These are phyloP conservation scores for Eupithecia vulgata DNA, from an alignment of 2,888 invertebrate species.

Conservation along the genomic window DNA sequence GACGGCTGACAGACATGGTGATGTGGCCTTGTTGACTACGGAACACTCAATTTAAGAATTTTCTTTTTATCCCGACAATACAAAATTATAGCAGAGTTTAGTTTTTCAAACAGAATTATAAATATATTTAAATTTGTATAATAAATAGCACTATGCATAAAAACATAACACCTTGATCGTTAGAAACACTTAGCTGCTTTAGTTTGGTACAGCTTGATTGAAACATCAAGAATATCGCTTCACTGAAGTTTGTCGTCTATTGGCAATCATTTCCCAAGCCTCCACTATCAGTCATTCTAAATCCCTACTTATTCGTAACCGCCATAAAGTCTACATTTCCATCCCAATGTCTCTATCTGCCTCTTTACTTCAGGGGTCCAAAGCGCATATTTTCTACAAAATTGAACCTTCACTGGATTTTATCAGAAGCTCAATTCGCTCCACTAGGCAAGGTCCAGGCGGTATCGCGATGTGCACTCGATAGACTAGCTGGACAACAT, in stretches of 20 bases:
- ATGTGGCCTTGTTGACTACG: background rate
- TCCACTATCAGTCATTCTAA: background rate
- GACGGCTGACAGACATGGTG: no score
- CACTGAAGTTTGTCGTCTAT: background rate
- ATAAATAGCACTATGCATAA: no score
- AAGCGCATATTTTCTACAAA: conserved; percentile 41
- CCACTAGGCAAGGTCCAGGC: conserved; percentile 32
- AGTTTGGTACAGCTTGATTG: background rate
- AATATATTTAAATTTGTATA: no score
- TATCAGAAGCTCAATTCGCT: conserved; percentile 38
- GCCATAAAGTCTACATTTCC: background rate
- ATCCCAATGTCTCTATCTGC: conserved; percentile 10
- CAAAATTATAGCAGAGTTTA: background rate
- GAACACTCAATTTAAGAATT: background rate
- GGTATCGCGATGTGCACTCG: conserved; percentile 47
- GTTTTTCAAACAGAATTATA: no score
- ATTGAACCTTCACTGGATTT: conserved; percentile 37
- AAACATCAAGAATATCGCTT: conserved; percentile 4
- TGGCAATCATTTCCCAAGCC: background rate
- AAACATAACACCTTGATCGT: background rate
- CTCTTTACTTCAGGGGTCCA: conserved; percentile 30
- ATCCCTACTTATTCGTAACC: background rate
- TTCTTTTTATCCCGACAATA: background rate
- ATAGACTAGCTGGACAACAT: conserved; percentile 48
- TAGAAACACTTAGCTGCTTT: background rate